Evolutionary conservation across 2,888 invertebrate species (phyloP).

Genomic region (Aproaerema taeniolella): DNA sequence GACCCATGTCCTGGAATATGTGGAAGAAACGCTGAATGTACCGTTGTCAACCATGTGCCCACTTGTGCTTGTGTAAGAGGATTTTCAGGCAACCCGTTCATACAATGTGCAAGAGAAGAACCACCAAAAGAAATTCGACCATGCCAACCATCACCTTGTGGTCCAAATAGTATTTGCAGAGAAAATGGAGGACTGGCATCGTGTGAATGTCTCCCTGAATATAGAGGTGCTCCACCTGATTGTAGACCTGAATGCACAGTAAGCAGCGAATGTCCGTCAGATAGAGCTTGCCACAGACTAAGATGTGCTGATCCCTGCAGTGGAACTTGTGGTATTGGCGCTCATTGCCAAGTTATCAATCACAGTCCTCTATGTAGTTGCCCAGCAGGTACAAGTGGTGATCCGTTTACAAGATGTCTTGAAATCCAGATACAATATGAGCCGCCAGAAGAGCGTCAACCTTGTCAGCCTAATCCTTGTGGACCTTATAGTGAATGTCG

Average conservation of each 20-base stretch:
- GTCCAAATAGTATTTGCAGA: slow-evolving; percentile 86
- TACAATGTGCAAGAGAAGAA: slow-evolving; percentile 51
- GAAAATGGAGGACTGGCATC: slow-evolving; percentile 85
- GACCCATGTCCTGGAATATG: slow-evolving; percentile 93
- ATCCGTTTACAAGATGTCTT: slow-evolving; percentile 79
- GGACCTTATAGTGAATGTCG: slow-evolving; percentile 89
- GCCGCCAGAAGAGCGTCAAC: slow-evolving; percentile 55
- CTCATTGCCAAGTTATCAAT: slow-evolving; percentile 86
- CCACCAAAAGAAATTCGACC: slow-evolving; percentile 70
- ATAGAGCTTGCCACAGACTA: slow-evolving; percentile 85
- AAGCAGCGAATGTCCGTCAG: slow-evolving; percentile 85
- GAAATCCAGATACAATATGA: slow-evolving; percentile 39
- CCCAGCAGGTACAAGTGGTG: slow-evolving; percentile 79
- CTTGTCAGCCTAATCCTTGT: slow-evolving; percentile 87
- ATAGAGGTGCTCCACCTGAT: slow-evolving; percentile 83
- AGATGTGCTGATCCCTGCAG: slow-evolving; percentile 89
- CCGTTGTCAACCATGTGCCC: slow-evolving; percentile 91
- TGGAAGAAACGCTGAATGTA: slow-evolving; percentile 89
- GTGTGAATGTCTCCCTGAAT: slow-evolving; percentile 83
- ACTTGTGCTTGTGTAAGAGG: slow-evolving; percentile 87
- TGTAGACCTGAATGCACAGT: slow-evolving; percentile 87
- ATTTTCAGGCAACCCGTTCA: slow-evolving; percentile 84
- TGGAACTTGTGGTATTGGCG: slow-evolving; percentile 83
- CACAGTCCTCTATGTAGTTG: slow-evolving; percentile 90
- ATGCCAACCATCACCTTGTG: slow-evolving; percentile 86